A percentile compares a stretch with the other conserved stretches of the same genome.
These are phyloP conservation scores for Listrodromus nycthemerus DNA, from an alignment of 2,888 invertebrate species.

Conservation along the genomic window DNA sequence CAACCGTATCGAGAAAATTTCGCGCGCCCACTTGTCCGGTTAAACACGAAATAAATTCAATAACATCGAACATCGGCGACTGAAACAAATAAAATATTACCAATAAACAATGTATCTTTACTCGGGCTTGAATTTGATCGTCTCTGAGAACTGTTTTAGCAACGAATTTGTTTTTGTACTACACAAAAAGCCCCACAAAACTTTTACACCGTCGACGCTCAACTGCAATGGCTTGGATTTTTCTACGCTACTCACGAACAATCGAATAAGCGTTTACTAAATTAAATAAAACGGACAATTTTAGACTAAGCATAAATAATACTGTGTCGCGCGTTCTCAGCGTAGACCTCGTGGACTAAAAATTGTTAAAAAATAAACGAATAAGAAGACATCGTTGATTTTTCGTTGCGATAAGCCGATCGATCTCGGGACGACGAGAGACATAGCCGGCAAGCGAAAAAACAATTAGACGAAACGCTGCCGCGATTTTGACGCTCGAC, in stretches of 20 bases:
- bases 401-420: not conserved
- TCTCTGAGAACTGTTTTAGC: slow-evolving; percentile 43
- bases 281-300: slow-evolving; percentile 1
- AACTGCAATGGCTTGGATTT: slow-evolving; percentile 50
- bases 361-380: not conserved
- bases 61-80: not conserved
- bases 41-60: not conserved
- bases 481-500: slow-evolving; percentile 1
- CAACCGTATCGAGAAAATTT: slow-evolving; percentile 7
- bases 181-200: slow-evolving; percentile 50
- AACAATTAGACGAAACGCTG: not conserved
- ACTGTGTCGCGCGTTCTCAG: slow-evolving; percentile 32
- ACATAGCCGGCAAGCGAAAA: not conserved
- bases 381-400: not conserved
- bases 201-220: slow-evolving; percentile 7
- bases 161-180: slow-evolving; percentile 38
- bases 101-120: slow-evolving; percentile 60
- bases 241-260: slow-evolving; percentile 29
- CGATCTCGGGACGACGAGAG: not conserved
- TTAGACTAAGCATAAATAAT: not conserved
- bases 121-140: slow-evolving; percentile 34
- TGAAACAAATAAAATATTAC: slow-evolving; percentile 3
- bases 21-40: slow-evolving; percentile 25
- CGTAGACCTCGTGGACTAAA: slow-evolving; percentile 3
- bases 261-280: slow-evolving; percentile 35